phyloP scores from a whole-genome alignment of 2,888 invertebrate species.

The Allolobophora icterica region DNA sequence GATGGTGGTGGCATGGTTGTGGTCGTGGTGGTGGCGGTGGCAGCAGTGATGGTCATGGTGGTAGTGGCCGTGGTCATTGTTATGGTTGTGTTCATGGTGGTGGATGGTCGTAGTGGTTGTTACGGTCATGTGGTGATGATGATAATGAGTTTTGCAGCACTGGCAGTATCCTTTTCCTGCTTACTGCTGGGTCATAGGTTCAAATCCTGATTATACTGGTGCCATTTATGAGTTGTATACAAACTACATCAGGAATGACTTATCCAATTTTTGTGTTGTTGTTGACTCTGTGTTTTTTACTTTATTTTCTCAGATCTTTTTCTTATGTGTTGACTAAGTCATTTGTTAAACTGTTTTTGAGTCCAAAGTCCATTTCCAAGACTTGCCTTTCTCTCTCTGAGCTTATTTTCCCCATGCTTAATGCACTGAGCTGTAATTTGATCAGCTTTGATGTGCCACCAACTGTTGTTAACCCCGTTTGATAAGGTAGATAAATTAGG shows the following conservation, averaged over 20 bases:
- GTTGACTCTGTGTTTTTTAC: background rate
- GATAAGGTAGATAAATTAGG: background rate
- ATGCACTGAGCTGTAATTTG: background rate
- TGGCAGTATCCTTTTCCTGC: background rate
- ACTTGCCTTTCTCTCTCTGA: background rate
- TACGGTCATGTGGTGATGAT: background rate
- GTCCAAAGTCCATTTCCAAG: background rate
- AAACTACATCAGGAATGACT: too few species aligned
- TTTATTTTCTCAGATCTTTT: background rate
- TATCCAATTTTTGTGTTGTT: background rate
- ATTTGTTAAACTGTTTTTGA: background rate
- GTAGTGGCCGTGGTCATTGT: too few species aligned
- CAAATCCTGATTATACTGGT: background rate
- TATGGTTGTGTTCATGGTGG: too few species aligned
- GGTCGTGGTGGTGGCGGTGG: background rate
- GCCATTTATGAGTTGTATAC: background rate
- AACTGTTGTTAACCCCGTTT: background rate
- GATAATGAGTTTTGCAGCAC: background rate
- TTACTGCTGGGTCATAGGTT: background rate
- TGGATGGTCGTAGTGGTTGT: background rate
- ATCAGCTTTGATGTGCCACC: background rate
- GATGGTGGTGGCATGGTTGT: background rate
- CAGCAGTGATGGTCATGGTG: background rate
- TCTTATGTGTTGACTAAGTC: background rate
- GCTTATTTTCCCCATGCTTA: too few species aligned